Base-by-base conservation (phyloP, 2,888 invertebrate species). In the Leptura quadrifasciata region DNA sequence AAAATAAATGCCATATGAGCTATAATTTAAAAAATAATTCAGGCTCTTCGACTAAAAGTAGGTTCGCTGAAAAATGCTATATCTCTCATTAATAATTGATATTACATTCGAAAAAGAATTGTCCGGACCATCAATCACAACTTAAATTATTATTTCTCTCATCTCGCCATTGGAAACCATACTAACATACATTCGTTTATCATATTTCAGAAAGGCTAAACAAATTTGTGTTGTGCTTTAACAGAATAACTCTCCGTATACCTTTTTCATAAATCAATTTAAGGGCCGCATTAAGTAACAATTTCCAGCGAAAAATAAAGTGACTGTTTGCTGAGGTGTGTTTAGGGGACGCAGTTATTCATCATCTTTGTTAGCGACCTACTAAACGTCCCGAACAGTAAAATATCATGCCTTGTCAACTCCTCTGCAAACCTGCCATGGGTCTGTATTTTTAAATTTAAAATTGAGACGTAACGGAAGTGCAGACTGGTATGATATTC, bases 401-500 rank as follows among this genome's bases (percentile, higher is more conserved):
- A 47, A 47, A 61, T 31, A n/a, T 31, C 27, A 31, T 18, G 27
- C 17, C 60, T 17, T 31, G 31, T 61, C 60, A 61, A 18, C 60
- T 61, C n/a, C n/a, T 47, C 1, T 47, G n/a, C 47, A n/a, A 47
- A n/a, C n/a, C 60, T 2, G 15, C 27, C 60, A n/a, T 27, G 60
- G 24, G 24, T 60, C 24, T 24, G 17, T 27, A 74, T 70, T 68
- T 72, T 75, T 39, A 35, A 76, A 70, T 54, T 75, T 57, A 68
- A 72, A 72, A 76, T 68, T 68, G 68, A 68, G 67, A 61, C 57
- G 54, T 61, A 63, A 72, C 18, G 39, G 55, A 57, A 63, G 60
- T 58, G 63, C 57, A 57, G 72, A 67, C 67, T 72, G 68, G 67
- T 76, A 60, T 72, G 75, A 76, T 67, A 67, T 72, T 72, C 67